Percentiles rank a stretch among this genome's conserved stretches.
phyloP scores from a whole-genome alignment of 1,140 invertebrate species.

The Bombus soroeensis region DNA sequence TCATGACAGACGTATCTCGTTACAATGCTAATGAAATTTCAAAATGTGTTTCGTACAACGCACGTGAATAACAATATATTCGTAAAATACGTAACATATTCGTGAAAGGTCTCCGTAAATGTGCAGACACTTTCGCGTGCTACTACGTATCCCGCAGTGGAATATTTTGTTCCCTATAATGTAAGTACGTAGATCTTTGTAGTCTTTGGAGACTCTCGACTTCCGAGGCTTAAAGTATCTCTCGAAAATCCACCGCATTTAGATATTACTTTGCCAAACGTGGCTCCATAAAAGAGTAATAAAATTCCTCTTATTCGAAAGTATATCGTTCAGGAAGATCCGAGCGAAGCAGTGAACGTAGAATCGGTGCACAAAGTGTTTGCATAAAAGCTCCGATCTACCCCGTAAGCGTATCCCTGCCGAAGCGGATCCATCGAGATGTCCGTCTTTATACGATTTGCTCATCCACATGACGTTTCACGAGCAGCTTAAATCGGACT shows the following conservation, averaged over 20 bases:
- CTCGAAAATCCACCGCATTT: background rate
- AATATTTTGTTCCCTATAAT: no score
- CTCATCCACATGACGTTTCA: slow-evolving; percentile 1
- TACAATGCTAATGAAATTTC: no score
- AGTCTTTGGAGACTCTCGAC: background rate
- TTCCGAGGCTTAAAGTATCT: background rate
- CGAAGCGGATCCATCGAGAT: background rate
- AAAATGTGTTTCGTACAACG: no score
- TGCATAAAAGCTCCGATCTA: background rate
- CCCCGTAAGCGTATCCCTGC: no score
- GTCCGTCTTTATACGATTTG: background rate
- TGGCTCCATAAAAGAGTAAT: background rate
- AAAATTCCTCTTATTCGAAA: background rate
- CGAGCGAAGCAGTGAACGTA: background rate
- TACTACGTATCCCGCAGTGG: no score
- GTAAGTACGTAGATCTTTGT: no score
- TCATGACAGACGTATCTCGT: no score
- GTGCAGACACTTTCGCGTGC: no score
- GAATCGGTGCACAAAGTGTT: background rate
- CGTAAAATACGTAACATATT: no score
- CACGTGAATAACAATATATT: no score
- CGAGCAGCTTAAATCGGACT: background rate
- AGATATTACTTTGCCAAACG: background rate
- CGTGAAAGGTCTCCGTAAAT: no score
- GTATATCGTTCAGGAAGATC: background rate